Evolutionary conservation across 2,797 vertebrate species (phyloP), one percentile per base, ranked within the genome.

Genomic region (Graptemys geographica): DNA sequence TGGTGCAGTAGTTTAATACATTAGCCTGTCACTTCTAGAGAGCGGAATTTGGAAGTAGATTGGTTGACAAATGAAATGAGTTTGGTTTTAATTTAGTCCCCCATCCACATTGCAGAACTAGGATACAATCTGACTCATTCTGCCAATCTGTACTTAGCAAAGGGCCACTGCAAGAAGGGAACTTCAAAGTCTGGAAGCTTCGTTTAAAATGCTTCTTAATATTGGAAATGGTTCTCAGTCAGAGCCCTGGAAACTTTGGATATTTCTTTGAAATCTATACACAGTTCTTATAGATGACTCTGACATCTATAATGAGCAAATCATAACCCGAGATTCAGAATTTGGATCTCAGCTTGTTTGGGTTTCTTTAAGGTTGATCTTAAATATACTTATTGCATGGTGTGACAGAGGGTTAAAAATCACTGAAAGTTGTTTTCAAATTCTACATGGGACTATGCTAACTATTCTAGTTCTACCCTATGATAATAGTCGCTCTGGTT

Each of bases 11-110:
- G 94, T 96, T 89, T 95, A 96, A 95, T 86, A 93, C 84, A 79
- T 96, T 94, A 96, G 96, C 94, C 85, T 93, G 33, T 96, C 31
- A 62, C 37, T 21, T 81, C 84, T 91, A 65, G 41, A 87, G 95
- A 95, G 56, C 82, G 84, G 92, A 87, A 87, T 96, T 95, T 94
- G 94, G 0, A 0, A 79, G 81, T 95, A 89, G 74, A 87, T 15
- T 91, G 92, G 79, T 83, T 90, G 96, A 81, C 84, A 86, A 94
- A 62, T 86, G 57, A 84, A 82, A 93, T 96, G 90, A 93, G 86
- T 96, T 96, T 94, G 89, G 89, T 94, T 93, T 86, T 31, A 76
- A 49, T 86, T 86, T 56, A 90, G 89, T 87, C 23, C 1, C 13
- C 18, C 27, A 1, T 15, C 8, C 47, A 28, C 74, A 78, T 76